Base-by-base conservation (phyloP, 2,113 vertebrate species). In the Nibea coibor region DNA sequence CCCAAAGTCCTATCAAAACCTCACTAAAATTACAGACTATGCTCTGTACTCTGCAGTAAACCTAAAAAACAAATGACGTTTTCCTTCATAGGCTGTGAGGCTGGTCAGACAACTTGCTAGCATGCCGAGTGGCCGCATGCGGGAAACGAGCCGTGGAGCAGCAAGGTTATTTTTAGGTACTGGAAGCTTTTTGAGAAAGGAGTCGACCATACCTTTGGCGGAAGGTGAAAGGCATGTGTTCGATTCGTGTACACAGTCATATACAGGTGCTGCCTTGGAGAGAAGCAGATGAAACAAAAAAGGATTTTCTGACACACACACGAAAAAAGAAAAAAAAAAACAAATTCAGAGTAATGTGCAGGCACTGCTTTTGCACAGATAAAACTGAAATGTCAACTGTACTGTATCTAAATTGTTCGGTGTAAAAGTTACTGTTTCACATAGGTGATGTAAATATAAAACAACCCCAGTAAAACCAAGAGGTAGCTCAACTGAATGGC, bases 401-500 rank as follows among this genome's bases (percentile, higher is more conserved):
- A 76, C 80, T 74, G 89, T 84, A 76, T 90, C 87, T 87, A 86
- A 87, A 79, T 26, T 85, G 76, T 80, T 80, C 70, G 28, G 75
- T 85, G 81, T 85, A 86, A 87, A 88, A 80, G 83, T 87, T 71
- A 56, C 68, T 35, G 80, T 88, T 89, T 90, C 88, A 94, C 84
- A 72, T 61, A 85, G 81, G 82, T 79, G 81, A 91, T 87, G 85
- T 80, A 87, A 84, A 87, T 91, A 90, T 50, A 90, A 90, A 91
- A 87, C 79, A 90, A 85, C 87, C 87, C 85, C 78, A 66, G 84
- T 86, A 91, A 92, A 91, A 91, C 85, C 72, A 89, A 93, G 93
- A 93, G 92, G 93, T 94, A 94, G 93, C 87, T 93, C 67, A 91
- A 94, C 89, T 84, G 87, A 92, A 94, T 94, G 88, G 91, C 92